Percentiles rank a stretch among this genome's conserved stretches.
Conservation (phyloP, 30 jellyfish, hydroid and myxozoan species). For the Aurelia sp. region DNA sequence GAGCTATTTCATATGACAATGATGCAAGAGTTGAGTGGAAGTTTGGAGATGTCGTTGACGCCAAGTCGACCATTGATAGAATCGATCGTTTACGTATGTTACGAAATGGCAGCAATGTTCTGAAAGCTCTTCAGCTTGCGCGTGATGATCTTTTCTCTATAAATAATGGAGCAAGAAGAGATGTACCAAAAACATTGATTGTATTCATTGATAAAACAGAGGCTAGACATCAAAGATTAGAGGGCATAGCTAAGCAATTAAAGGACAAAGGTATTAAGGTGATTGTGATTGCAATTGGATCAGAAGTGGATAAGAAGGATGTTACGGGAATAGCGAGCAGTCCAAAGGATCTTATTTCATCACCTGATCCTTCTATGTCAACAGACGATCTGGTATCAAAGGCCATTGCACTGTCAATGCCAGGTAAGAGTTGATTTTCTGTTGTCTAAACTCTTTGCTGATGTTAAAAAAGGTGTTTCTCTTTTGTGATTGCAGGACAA, state of each 20-base stretch:
- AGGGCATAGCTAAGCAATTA: constrained; percentile 22
- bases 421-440: not conserved
- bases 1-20: constrained; percentile 40
- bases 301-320: constrained; percentile 20
- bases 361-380: not conserved
- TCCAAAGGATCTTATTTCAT: not conserved
- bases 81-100: constrained; percentile 3
- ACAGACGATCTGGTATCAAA: not conserved
- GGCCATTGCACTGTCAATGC: not conserved
- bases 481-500: too few species aligned
- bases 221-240: not conserved
- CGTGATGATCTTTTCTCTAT: constrained; percentile 13
- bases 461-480: too few species aligned
- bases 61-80: not conserved
- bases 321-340: constrained; percentile 20
- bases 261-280: constrained; percentile 41
- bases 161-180: constrained; percentile 31
- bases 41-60: constrained; percentile 44
- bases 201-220: not conserved
- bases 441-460: not conserved
- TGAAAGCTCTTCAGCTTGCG: constrained; percentile 60
- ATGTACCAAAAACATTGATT: constrained; percentile 47
- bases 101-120: constrained; percentile 24
- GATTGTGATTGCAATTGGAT: constrained; percentile 43
- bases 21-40: constrained; percentile 3